Base-by-base conservation (phyloP, 2,888 invertebrate species). In the Agrochola lota region DNA sequence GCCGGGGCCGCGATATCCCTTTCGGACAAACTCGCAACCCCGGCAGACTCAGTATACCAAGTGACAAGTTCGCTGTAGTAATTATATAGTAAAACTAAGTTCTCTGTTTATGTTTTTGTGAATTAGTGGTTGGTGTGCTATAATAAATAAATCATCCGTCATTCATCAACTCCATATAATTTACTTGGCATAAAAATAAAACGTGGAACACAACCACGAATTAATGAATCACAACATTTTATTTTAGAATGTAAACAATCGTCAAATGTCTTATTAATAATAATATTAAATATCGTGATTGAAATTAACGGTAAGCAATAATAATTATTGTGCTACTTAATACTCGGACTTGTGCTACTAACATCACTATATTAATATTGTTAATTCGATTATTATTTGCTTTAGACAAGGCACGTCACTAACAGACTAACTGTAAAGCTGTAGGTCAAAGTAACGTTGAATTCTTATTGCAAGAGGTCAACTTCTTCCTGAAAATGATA, bases 231-330 rank as follows among this genome's bases (percentile, higher is more conserved):
- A 67, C 35, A 57, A 66, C 11, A 52, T 49, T 67, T 72, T 26
- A 63, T 57, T 55, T 11, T 26, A 70, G 52, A 70, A 74, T 46
- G 35, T 70, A 75, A 75, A 75, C 70, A 86, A 62, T 64, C 26
- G 11, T 52, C 66, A 49, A 69, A 63, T 70, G 26, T 67, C n/a
- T 77, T 64, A 76, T 71, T 69, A n/a, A 67, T 59, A 77, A 69
- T 71, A 52, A 72, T 52, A 76, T 40, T 59, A 57, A 71, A 72
- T 71, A 74, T 79, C 66, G 74, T 83, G 76, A 79, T 80, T 78
- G 20, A 71, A 82, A 66, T 66, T 66, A 86, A 87, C 86, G 73
- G 86, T 83, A 66, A 78, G 57, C 76, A 80, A 74, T 78, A 64
- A 83, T 75, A 26, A 81, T 80, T 15, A 63, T 59, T 79, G 80